Percentiles rank a stretch among this genome's conserved stretches.
phyloP scores from a whole-genome alignment of 2,797 vertebrate genomes.

The Arvicola amphibius region DNA sequence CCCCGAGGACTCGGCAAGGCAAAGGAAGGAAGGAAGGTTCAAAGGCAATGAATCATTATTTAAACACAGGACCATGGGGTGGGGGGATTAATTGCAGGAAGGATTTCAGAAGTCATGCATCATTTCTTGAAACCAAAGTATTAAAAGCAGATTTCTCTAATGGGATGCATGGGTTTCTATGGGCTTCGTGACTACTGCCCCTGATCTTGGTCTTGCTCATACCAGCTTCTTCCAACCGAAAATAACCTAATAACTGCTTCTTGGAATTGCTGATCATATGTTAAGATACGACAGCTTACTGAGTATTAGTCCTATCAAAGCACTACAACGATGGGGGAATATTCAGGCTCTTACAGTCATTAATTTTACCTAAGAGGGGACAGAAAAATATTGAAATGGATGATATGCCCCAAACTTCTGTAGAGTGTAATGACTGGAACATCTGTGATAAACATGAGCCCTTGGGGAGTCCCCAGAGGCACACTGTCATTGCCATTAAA shows the following conservation, averaged over 20 bases:
- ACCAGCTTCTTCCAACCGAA: conserved; percentile 60
- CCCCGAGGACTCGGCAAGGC: conserved; percentile 92
- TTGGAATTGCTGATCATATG: conserved; percentile 75
- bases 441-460: conserved; percentile 41
- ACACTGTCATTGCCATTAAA: not conserved
- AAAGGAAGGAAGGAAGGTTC: conserved; percentile 91
- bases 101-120: conserved; percentile 98
- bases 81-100: conserved; percentile 99
- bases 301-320: conserved; percentile 55
- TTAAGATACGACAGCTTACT: not conserved
- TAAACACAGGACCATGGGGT: conserved; percentile 95
- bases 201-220: conserved; percentile 62
- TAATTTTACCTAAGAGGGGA: conserved; percentile 44
- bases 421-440: conserved; percentile 74
- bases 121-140: conserved; percentile 94
- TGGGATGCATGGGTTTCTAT: conserved; percentile 83
- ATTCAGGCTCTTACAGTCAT: conserved; percentile 41
- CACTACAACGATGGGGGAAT: conserved; percentile 31
- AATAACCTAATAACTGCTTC: conserved; percentile 72
- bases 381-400: conserved; percentile 49
- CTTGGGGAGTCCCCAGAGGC: not conserved
- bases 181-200: not conserved
- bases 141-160: conserved; percentile 94
- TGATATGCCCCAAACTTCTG: conserved; percentile 7
- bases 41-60: conserved; percentile 99